These are phyloP conservation scores for Montipora foliosa DNA, from an alignment of 64 coral and sea anemone species.

Conservation along the genomic window DNA sequence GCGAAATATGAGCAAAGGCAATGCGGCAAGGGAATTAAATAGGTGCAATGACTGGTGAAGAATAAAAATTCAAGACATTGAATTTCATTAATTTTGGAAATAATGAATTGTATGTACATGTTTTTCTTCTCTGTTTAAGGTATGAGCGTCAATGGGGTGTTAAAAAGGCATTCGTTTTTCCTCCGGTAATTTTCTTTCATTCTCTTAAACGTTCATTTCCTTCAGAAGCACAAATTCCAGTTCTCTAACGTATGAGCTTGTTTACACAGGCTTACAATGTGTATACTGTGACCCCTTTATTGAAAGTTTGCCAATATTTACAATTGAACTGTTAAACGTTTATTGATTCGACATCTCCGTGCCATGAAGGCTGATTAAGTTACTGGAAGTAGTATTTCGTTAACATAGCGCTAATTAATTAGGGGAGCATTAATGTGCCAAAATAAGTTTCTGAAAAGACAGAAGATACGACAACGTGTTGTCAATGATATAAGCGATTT, in stretches of 20 bases:
- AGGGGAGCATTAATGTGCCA: too few species aligned
- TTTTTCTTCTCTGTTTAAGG: neutral
- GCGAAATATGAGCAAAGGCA: too few species aligned
- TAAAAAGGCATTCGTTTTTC: neutral
- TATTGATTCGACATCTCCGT: neutral
- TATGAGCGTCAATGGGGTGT: neutral
- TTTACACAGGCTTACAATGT: neutral
- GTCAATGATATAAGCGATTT: too few species aligned
- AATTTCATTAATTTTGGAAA: neutral
- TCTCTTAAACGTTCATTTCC: neutral
- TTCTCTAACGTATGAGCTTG: neutral
- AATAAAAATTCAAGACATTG: too few species aligned
- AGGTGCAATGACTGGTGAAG: too few species aligned
- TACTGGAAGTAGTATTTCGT: too few species aligned
- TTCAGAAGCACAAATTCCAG: neutral
- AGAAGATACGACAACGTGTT: too few species aligned
- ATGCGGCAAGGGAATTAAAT: too few species aligned
- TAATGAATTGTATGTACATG: neutral
- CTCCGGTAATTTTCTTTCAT: neutral
- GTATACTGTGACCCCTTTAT: neutral
- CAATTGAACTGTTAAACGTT: neutral
- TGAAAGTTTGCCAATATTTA: neutral
- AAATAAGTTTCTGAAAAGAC: too few species aligned
- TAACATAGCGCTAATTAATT: too few species aligned
- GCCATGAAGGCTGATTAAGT: neutral